Evolutionary conservation across 2,797 vertebrate genomes (phyloP).

Genomic region (Alcedo quadribrachys): DNA sequence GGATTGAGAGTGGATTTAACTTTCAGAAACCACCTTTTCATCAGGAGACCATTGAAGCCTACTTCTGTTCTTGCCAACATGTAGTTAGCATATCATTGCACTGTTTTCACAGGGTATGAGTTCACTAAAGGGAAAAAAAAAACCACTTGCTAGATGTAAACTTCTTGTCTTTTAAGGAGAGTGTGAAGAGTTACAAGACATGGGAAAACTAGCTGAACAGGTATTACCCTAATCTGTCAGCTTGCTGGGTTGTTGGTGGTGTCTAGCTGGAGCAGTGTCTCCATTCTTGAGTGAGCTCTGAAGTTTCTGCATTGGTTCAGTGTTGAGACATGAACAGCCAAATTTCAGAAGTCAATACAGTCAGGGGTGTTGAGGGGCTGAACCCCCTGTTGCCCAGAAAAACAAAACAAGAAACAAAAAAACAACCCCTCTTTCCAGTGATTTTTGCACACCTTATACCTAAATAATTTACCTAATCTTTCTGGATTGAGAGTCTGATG

Average conservation of each 20-base stretch:
- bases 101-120: not conserved
- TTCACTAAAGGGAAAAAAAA: not conserved
- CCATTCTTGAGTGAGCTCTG: not conserved
- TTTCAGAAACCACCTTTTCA: not conserved
- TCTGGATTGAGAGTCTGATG: not conserved
- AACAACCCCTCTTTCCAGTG: not conserved
- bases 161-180: not conserved
- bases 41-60: not conserved
- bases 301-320: not conserved
- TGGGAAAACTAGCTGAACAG: not conserved
- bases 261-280: not conserved
- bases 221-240: not conserved
- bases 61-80: not conserved
- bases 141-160: not conserved
- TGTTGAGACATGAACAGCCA: not conserved
- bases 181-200: not conserved
- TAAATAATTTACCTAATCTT: not conserved
- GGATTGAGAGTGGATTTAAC: not conserved
- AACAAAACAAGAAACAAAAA: not conserved
- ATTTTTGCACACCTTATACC: not conserved
- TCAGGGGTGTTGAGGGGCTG: not conserved
- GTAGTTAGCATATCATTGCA: not conserved
- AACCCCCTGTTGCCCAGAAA: not conserved
- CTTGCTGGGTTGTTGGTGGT: not conserved
- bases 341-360: not conserved